Evolutionary conservation across 1,140 invertebrate genomes (phyloP).

Genomic region (Drosophila orena): DNA sequence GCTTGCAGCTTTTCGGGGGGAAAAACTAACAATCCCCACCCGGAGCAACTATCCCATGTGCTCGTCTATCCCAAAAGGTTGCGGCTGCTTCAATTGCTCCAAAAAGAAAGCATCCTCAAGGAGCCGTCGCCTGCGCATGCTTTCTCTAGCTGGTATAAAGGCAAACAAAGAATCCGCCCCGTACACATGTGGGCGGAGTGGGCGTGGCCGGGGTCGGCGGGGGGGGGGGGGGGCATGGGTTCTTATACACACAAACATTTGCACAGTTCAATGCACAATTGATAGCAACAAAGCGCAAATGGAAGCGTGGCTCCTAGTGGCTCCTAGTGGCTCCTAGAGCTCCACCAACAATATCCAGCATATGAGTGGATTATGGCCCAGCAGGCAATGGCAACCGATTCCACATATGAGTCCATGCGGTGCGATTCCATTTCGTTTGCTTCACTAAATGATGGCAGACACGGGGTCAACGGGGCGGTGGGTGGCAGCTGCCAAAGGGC

Average conservation of each 20-base stretch:
- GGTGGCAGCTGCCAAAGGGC: conserved; percentile 35
- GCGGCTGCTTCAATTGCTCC: conserved; percentile 31
- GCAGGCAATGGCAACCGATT: conserved; percentile 31
- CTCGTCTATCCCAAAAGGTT: conserved; percentile 17
- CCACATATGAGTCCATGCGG: conserved; percentile 4
- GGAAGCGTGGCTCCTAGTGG: conserved; percentile 22
- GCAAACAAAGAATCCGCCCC: conserved; percentile 32
- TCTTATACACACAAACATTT: conserved; percentile 54
- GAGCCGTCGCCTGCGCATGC: conserved; percentile 38
- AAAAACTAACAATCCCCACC: conserved; percentile 28
- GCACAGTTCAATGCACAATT: conserved; percentile 77
- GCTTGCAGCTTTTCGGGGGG: conserved; percentile 36
- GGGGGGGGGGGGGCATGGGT: neutral
- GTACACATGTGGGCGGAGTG: neutral
- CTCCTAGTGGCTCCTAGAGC: conserved; percentile 20
- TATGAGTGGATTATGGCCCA: conserved; percentile 53
- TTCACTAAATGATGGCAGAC: conserved; percentile 43
- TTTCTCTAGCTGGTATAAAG: conserved; percentile 10
- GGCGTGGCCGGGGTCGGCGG: too few relatives aligned
- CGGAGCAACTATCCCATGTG: conserved; percentile 28
- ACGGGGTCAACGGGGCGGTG: conserved; percentile 11
- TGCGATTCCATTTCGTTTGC: conserved; percentile 48
- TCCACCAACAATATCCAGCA: conserved; percentile 36
- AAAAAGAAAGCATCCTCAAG: conserved; percentile 29
- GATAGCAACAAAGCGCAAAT: conserved; percentile 56